phyloP scores from a whole-genome alignment of 2,113 vertebrate genomes.

The Girardinichthys multiradiatus region DNA sequence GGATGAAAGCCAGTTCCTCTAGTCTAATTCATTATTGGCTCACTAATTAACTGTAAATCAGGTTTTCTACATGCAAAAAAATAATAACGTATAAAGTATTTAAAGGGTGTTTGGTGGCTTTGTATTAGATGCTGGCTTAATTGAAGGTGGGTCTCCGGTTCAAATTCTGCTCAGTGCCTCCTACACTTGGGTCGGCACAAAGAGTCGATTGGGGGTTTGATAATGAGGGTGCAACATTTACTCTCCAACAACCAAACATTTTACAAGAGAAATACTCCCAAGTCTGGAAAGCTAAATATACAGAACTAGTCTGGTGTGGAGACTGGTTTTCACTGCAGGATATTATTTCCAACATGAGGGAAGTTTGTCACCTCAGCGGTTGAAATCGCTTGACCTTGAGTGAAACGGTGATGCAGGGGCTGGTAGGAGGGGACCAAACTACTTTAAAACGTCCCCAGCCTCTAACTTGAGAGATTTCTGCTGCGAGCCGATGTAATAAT shows the following conservation, averaged over 20 bases:
- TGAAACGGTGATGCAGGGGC: conserved; percentile 6
- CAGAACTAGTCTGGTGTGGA: neutral
- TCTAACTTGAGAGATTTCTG: conserved; percentile 26
- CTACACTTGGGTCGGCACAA: neutral
- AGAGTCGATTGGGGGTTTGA: neutral
- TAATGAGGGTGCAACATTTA: neutral
- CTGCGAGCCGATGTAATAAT: conserved; percentile 50
- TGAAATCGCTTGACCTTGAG: conserved; percentile 30
- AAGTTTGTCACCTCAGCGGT: conserved; percentile 12
- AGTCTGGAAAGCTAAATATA: conserved; percentile 22
- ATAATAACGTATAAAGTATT: neutral
- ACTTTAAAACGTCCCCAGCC: neutral
- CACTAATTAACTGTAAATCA: too few species aligned
- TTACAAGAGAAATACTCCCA: neutral
- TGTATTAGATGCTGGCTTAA: neutral
- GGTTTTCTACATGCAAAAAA: too few species aligned
- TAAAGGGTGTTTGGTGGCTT: neutral
- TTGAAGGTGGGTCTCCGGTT: neutral
- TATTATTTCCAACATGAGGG: conserved; percentile 35
- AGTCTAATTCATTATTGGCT: too few species aligned
- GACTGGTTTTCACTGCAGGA: conserved; percentile 20
- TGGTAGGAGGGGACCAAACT: neutral
- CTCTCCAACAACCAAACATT: neutral
- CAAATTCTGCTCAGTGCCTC: neutral
- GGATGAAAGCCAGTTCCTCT: too few species aligned